These are phyloP conservation scores for Sceliomorpha sp. DNA, from an alignment of 2,888 invertebrate genomes.

Conservation along the genomic window DNA sequence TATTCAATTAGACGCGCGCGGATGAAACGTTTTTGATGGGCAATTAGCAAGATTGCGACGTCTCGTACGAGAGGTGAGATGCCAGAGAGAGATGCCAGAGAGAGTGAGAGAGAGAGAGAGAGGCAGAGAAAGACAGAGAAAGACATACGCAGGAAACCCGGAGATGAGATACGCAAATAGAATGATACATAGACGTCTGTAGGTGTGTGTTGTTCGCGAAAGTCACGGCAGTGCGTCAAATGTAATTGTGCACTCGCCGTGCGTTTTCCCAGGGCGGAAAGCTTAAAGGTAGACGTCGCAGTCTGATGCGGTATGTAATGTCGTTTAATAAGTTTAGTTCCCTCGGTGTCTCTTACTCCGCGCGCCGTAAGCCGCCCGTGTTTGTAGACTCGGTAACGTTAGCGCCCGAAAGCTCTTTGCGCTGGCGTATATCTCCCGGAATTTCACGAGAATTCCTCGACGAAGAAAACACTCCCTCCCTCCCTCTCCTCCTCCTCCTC, in stretches of 20 bases:
- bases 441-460: conserved; percentile 28
- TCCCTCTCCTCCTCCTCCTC: too few relatives aligned
- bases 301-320: conserved; percentile 27
- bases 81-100: too few relatives aligned
- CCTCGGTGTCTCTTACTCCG: conserved; percentile 28
- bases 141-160: too few relatives aligned
- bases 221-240: conserved; percentile 23
- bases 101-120: not conserved
- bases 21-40: too few relatives aligned
- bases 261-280: conserved; percentile 8
- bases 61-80: not conserved
- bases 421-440: conserved; percentile 6
- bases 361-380: conserved; percentile 18
- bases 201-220: not conserved
- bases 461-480: conserved; percentile 21
- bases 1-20: too few relatives aligned
- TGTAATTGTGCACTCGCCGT: conserved; percentile 13
- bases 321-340: conserved; percentile 38
- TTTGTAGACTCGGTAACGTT: conserved; percentile 24
- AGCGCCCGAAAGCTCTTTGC: conserved; percentile 33
- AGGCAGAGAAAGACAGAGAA: not conserved
- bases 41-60: conserved; percentile 9
- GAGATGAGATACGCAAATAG: not conserved
- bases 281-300: conserved; percentile 15
- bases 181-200: not conserved